Evolutionary conservation across 2,888 invertebrate genomes (phyloP).

Genomic region (Sarcophaga carnaria): DNA sequence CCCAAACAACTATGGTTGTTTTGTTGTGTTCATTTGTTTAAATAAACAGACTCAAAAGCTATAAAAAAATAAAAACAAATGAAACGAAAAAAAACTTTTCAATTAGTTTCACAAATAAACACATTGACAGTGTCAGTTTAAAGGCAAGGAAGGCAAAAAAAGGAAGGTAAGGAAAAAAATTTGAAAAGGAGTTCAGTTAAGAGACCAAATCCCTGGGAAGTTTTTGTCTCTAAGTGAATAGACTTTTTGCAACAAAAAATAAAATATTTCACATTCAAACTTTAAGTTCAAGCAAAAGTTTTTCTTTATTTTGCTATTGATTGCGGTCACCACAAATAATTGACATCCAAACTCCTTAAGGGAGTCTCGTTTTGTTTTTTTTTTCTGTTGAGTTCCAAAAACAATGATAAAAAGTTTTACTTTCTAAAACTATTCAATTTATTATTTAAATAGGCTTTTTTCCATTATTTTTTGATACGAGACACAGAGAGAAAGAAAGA

Average conservation of each 20-base stretch:
- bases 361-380: conserved; percentile 15
- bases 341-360: conserved; percentile 59
- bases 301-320: conserved; percentile 42
- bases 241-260: conserved; percentile 34
- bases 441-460: conserved; percentile 60
- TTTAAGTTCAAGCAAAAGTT: conserved; percentile 27
- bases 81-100: conserved; percentile 65
- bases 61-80: conserved; percentile 23
- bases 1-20: conserved; percentile 14
- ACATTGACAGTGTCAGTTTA: conserved; percentile 59
- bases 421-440: conserved; percentile 64
- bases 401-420: conserved; percentile 33
- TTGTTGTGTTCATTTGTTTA: conserved; percentile 12
- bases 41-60: conserved; percentile 15
- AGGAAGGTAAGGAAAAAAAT: neutral
- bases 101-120: conserved; percentile 70
- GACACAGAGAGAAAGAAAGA: neutral
- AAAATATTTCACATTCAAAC: conserved; percentile 26
- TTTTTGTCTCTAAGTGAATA: conserved; percentile 30
- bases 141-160: neutral
- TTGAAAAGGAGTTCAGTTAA: neutral
- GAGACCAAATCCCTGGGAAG: conserved; percentile 2
- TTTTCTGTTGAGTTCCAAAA: neutral
- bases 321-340: conserved; percentile 58
- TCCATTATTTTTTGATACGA: neutral